Conservation (phyloP, 2,113 vertebrate species). For the Enhydra lutris region DNA sequence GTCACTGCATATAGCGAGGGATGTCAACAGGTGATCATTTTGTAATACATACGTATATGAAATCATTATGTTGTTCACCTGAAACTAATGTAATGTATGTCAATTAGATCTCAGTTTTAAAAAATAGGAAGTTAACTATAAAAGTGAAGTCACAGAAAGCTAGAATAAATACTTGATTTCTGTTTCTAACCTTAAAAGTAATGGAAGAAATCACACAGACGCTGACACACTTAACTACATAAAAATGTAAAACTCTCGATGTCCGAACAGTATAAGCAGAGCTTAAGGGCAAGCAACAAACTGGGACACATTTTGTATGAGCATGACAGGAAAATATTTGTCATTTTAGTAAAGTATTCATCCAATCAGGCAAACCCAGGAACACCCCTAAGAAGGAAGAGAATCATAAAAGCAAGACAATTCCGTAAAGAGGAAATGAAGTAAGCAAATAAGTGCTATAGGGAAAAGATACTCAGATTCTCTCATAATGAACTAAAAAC, state of each 20-base stretch:
- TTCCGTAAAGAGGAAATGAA: background rate
- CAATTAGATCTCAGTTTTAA: background rate
- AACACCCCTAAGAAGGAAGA: background rate
- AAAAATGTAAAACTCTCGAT: background rate
- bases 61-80: background rate
- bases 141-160: background rate
- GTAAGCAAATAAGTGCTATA: background rate
- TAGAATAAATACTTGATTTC: background rate
- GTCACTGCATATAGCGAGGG: background rate
- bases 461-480: background rate
- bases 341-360: background rate
- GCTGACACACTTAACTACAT: background rate
- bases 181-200: constrained; percentile 9
- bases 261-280: background rate
- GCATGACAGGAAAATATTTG: background rate
- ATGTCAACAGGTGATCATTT: background rate
- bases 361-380: background rate
- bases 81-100: background rate
- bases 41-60: background rate
- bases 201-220: background rate
- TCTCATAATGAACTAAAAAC: constrained; percentile 12
- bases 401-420: background rate
- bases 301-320: background rate
- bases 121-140: background rate
- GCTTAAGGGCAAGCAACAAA: background rate